Base-by-base conservation (phyloP, 2,113 vertebrate species). In the Phylloscopus trochiloides region DNA sequence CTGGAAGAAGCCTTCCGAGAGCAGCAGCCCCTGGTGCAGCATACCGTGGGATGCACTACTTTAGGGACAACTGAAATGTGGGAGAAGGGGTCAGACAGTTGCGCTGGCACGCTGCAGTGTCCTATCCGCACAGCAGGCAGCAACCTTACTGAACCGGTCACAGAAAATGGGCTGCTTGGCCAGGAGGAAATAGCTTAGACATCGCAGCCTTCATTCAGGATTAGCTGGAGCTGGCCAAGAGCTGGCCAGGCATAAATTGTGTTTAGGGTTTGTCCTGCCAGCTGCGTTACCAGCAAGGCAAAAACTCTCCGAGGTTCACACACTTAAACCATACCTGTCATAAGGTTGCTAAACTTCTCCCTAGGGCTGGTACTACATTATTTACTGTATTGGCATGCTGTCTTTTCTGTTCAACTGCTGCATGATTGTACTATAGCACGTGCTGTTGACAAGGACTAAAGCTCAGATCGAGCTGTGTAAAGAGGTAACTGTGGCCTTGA, bases 181-280 rank as follows among this genome's bases (percentile, higher is more conserved):
- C 10, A 6, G 90, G 75, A 90, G 75, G 75, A 94, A 96, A 77
- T 72, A 85, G 63, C 85, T 83, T 91, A 94, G 90, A 84, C 95
- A 86, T 77, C 92, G 85, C 57, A 91, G 88, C 94, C 88, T 90
- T 88, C 88, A 95, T 91, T 90, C 86, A 92, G 90, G 71, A 80
- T 96, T 96, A 87, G 93, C 86, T 94, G 68, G 92, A 92, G 83
- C 87, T 95, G 82, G 79, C 84, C 73, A 85, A 70, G 91, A 91
- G 76, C 81, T 96, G 84, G 77, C 73, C 74, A 80, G 77, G 73
- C 59, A 74, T 75, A 81, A 96, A 88, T 80, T 88, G 83, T 79
- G 34, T 87, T 90, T 92, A 52, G 65, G 88, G 43, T 81, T 88
- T 86, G 81, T 75, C 62, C 81, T 88, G 92, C 92, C 89, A 92